Evolutionary conservation across 2,797 vertebrate genomes (phyloP), one percentile per base, ranked within the genome.

Genomic region (Chrosomus eos): DNA sequence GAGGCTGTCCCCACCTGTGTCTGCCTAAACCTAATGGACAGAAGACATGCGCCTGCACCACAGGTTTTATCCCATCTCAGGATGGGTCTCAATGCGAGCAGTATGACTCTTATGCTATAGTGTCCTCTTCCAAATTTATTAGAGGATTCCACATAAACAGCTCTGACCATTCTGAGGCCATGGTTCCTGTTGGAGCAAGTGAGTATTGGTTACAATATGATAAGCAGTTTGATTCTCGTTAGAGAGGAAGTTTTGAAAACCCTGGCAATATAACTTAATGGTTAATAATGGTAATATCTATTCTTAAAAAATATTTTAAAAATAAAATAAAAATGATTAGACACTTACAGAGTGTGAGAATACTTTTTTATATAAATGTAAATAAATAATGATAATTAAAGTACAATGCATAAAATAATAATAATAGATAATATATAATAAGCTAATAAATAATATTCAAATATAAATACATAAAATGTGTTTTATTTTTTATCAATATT

Each of bases 101-200:
- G 74, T 94, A 91, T 78, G 94, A 95, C 0, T 94, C 95, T 3
- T 95, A 92, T 0, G 94, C 94, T 26, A 38, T 95, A 23, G 89
- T 94, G 85, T 92, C 94, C 68, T 92, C 90, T 19, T 38, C 84
- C 26, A 88, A 77, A 23, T 87, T 87, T 73, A 94, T 95, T 76
- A 92, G 94, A 31, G 95, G 95, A 80, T 95, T 95, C 90, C 94
- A 95, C 85, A 92, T 95, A 81, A 95, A 95, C 89, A 95, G 94
- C 90, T 93, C 94, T 0, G 94, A 95, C 87, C 95, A 95, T 86
- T 95, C 94, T 5, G 95, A 95, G 73, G 95, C 95, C 5, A 95
- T 95, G 94, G 93, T 93, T 74, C 95, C 95, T 58, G 85, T 95
- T 5, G 87, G 88, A 43, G 92, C 93, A 91, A 5, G 95, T 95